Percentiles rank a stretch among this genome's conserved stretches.
phyloP scores from a whole-genome alignment of 53 echinoderm and acorn worm species.

The Echinometra lucunter region DNA sequence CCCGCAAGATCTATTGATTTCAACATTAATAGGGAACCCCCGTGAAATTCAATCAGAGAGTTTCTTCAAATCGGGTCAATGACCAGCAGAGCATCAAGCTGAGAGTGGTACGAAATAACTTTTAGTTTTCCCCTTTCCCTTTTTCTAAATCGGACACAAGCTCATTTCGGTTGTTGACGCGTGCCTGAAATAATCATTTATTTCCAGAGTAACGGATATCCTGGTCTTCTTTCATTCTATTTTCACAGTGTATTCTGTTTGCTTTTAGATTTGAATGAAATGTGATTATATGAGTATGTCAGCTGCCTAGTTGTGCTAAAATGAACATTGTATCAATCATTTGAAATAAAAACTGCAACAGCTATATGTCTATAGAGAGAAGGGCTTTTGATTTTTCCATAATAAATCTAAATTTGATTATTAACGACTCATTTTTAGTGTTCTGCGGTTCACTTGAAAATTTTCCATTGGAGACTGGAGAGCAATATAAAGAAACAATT shows the following conservation, averaged over 20 bases:
- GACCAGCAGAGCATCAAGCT: background rate
- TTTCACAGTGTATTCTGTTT: background rate
- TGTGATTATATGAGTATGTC: background rate
- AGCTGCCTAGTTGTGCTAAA: background rate
- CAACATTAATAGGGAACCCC: constrained; percentile 45
- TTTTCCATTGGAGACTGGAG: too few relatives aligned
- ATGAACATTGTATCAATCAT: background rate
- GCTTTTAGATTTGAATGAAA: background rate
- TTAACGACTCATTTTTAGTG: too few relatives aligned
- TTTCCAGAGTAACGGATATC: background rate
- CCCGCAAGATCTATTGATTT: constrained; percentile 58
- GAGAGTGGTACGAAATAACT: background rate
- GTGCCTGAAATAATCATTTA: background rate
- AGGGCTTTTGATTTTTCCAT: too few relatives aligned
- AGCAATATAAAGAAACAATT: too few relatives aligned
- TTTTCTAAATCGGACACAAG: background rate
- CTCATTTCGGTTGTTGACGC: background rate
- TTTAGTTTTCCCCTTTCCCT: background rate
- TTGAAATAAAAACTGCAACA: background rate
- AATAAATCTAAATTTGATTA: too few relatives aligned
- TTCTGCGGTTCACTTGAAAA: too few relatives aligned
- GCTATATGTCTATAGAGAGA: background rate
- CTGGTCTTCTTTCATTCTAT: background rate
- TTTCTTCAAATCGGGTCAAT: background rate
- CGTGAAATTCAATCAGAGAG: constrained; percentile 50